Conservation (phyloP, 2,797 vertebrate genomes). For the Oophaga sylvatica region DNA sequence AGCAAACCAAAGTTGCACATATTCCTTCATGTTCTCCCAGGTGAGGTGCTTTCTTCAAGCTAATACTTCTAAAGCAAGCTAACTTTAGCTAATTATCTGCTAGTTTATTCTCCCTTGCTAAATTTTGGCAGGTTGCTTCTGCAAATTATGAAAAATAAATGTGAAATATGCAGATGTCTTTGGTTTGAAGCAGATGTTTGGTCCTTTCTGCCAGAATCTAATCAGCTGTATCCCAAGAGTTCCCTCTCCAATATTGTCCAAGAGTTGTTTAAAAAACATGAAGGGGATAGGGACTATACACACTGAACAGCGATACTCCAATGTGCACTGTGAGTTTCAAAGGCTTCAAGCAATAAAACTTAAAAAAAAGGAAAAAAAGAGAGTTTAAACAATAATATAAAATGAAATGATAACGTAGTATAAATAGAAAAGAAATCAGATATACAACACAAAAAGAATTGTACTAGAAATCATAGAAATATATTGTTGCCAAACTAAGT, state of each 20-base stretch:
- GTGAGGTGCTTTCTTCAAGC: constrained; percentile 83
- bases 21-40: constrained; percentile 79
- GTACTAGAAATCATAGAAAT: neutral
- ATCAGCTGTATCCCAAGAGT: constrained; percentile 87
- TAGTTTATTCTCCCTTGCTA: constrained; percentile 86
- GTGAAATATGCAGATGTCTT: constrained; percentile 99
- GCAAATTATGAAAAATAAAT: constrained; percentile 99
- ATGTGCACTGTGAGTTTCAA: constrained; percentile 34
- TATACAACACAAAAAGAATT: neutral
- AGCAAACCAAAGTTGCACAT: constrained; percentile 73
- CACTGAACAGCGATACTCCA: constrained; percentile 42
- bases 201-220: constrained; percentile 94
- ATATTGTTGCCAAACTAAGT: constrained; percentile 16
- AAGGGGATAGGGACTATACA: constrained; percentile 63
- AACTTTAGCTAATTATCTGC: constrained; percentile 97
- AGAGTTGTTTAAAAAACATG: constrained; percentile 81
- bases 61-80: constrained; percentile 96
- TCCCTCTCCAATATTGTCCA: constrained; percentile 77
- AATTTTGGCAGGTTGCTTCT: constrained; percentile 95
- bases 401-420: neutral
- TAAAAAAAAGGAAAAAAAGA: neutral
- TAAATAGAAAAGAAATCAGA: constrained; percentile 16
- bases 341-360: constrained; percentile 30
- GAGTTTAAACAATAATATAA: neutral
- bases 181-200: constrained; percentile 99